These are phyloP conservation scores for Ptychobarbus kaznakovi DNA, from an alignment of 2,797 vertebrate genomes.

Conservation along the genomic window DNA sequence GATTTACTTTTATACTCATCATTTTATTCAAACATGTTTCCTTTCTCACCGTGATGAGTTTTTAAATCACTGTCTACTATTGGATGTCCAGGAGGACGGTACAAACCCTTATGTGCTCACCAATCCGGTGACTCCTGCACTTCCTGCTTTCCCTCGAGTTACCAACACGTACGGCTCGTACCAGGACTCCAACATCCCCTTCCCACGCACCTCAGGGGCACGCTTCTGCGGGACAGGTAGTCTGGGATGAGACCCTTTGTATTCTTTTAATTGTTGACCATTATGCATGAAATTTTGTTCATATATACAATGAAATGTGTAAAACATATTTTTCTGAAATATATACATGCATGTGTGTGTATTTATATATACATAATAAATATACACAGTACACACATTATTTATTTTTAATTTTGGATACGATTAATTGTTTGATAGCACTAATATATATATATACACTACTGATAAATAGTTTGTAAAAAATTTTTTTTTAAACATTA, in stretches of 20 bases:
- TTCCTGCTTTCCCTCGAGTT: constrained; percentile 91
- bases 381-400: too few species aligned
- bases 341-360: too few species aligned
- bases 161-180: constrained; percentile 96
- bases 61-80: background rate
- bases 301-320: background rate
- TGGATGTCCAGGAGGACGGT: constrained; percentile 85
- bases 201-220: constrained; percentile 95
- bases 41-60: too few species aligned
- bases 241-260: background rate
- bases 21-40: background rate
- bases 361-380: too few species aligned
- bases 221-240: constrained; percentile 94
- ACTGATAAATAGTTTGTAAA: too few species aligned
- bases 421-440: too few species aligned
- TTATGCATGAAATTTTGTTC: background rate
- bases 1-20: background rate
- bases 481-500: too few species aligned
- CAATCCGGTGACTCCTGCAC: constrained; percentile 87
- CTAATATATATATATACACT: background rate
- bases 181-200: constrained; percentile 96
- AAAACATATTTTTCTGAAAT: background rate
- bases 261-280: background rate
- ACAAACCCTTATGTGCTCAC: constrained; percentile 87
- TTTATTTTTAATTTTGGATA: too few species aligned